Conservation (phyloP, 1,140 invertebrate species). For the Lamellibrachia luymesi region DNA sequence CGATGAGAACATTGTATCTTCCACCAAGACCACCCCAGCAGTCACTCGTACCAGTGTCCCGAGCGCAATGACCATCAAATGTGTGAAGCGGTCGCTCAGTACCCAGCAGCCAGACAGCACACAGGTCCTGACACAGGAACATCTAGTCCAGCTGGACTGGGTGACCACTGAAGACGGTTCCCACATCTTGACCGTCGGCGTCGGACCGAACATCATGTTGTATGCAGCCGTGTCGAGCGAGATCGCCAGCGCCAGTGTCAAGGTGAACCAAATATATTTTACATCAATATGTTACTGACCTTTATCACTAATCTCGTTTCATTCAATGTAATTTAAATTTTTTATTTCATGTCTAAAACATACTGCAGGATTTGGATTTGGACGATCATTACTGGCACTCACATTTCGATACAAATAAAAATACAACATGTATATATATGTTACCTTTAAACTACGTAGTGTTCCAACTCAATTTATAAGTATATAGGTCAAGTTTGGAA, state of each 20-base stretch:
- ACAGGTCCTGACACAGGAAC: constrained; percentile 54
- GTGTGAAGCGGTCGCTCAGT: constrained; percentile 14
- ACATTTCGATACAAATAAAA: too few species aligned
- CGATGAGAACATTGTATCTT: not conserved
- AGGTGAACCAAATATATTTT: constrained; percentile 20
- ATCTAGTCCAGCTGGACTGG: constrained; percentile 91
- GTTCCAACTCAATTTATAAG: too few species aligned
- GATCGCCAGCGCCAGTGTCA: constrained; percentile 44
- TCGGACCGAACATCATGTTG: constrained; percentile 77
- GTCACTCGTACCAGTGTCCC: constrained; percentile 19
- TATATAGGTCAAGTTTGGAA: too few species aligned
- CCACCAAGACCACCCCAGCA: not conserved
- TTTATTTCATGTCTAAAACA: too few species aligned
- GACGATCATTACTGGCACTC: too few species aligned
- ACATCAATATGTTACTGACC: not conserved
- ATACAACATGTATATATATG: too few species aligned
- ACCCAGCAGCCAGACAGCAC: constrained; percentile 14
- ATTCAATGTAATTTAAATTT: too few species aligned
- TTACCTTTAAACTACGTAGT: too few species aligned
- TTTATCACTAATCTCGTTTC: not conserved
- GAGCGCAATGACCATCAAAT: constrained; percentile 21
- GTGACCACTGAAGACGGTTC: constrained; percentile 98
- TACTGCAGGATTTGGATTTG: too few species aligned
- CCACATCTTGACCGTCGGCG: constrained; percentile 93
- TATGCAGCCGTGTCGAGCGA: constrained; percentile 58